These are phyloP conservation scores for Pogonomyrmex barbatus DNA, from an alignment of 1,140 invertebrate genomes.

Conservation along the genomic window DNA sequence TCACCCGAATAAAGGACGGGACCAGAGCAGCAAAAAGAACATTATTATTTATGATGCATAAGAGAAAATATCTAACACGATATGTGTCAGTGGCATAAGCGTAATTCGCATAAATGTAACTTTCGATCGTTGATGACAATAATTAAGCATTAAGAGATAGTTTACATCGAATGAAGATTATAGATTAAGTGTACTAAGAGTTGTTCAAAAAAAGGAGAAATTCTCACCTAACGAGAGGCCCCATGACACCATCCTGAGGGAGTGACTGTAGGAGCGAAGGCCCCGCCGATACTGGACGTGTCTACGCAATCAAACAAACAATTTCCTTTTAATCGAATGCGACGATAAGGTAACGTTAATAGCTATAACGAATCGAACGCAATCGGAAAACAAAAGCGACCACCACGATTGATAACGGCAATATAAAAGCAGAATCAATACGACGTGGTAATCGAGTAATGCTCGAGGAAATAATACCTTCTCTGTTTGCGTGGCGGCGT, in stretches of 20 bases:
- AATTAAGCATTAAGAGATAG: background rate
- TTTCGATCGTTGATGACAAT: background rate
- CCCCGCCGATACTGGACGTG: slow-evolving; percentile 88
- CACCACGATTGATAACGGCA: background rate
- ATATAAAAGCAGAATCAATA: slow-evolving; percentile 6
- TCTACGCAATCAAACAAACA: slow-evolving; percentile 81
- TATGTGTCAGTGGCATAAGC: slow-evolving; percentile 8
- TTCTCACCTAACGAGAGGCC: slow-evolving; percentile 87
- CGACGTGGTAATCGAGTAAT: background rate
- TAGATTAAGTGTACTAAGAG: background rate
- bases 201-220: slow-evolving; percentile 22
- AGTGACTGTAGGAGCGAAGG: slow-evolving; percentile 86
- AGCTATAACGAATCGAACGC: slow-evolving; percentile 6
- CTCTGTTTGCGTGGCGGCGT: slow-evolving; percentile 91
- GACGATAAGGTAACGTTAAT: slow-evolving; percentile 50
- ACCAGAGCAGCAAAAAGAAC: slow-evolving; percentile 80
- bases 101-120: slow-evolving; percentile 8
- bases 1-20: slow-evolving; percentile 70
- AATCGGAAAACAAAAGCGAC: background rate
- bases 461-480: slow-evolving; percentile 85
- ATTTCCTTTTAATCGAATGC: slow-evolving; percentile 22
- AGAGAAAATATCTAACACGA: slow-evolving; percentile 17
- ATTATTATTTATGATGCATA: slow-evolving; percentile 69
- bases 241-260: slow-evolving; percentile 85
- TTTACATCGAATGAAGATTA: slow-evolving; percentile 8